phyloP scores from a whole-genome alignment of 2,113 vertebrate genomes.

The Narcine bancroftii region DNA sequence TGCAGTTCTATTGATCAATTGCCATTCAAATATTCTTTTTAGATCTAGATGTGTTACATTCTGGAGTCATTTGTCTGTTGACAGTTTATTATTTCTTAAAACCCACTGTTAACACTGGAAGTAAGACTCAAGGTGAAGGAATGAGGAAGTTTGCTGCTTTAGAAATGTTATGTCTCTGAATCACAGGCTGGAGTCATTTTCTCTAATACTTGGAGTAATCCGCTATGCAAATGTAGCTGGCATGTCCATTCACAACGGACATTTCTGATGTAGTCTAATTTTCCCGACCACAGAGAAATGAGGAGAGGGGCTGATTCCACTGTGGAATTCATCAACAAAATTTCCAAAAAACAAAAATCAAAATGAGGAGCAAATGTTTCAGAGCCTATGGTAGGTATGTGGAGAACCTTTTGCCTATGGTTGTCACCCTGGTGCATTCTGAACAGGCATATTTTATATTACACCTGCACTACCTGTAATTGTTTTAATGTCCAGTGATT shows the following conservation, averaged over 20 bases:
- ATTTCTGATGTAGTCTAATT: slow-evolving; percentile 22
- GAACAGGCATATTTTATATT: neutral
- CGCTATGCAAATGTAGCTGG: neutral
- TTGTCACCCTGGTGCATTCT: neutral
- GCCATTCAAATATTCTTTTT: neutral
- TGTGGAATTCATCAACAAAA: neutral
- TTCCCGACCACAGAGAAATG: neutral
- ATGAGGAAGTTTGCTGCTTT: neutral
- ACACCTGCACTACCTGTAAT: no score
- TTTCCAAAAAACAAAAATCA: neutral
- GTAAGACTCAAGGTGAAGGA: neutral
- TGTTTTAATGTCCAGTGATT: no score
- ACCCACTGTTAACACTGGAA: neutral
- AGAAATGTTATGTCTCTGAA: neutral
- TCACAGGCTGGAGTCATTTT: neutral
- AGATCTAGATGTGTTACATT: neutral
- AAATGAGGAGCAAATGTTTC: slow-evolving; percentile 14
- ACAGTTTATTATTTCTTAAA: neutral
- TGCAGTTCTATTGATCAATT: no score
- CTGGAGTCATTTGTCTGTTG: no score
- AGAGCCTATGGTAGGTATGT: neutral
- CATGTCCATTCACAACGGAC: neutral
- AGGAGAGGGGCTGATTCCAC: neutral
- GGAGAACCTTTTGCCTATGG: neutral
- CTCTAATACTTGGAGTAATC: neutral